phyloP scores from a whole-genome alignment of 2,888 invertebrate genomes.

The Dryobota labecula region DNA sequence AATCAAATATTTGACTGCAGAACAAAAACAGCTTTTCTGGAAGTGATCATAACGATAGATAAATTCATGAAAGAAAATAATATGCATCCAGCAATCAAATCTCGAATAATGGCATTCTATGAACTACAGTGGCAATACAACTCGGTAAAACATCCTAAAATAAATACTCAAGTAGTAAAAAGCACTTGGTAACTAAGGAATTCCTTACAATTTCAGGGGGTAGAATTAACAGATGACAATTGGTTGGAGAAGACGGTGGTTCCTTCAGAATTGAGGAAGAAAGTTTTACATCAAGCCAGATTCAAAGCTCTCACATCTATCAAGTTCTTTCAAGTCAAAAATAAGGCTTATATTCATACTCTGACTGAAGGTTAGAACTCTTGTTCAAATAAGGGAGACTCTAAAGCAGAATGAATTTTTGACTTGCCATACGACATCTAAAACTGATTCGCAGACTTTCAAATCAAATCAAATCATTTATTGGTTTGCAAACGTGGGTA shows the following conservation, averaged over 20 bases:
- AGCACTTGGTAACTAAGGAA: background rate
- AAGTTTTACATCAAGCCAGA: conserved; percentile 87
- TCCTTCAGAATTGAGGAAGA: conserved; percentile 84
- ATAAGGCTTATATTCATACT: conserved; percentile 87
- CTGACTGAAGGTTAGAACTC: conserved; percentile 83
- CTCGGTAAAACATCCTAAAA: conserved; percentile 75
- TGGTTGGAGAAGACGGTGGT: conserved; percentile 86
- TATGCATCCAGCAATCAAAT: conserved; percentile 85
- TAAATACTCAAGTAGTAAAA: background rate
- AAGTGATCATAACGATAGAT: conserved; percentile 86
- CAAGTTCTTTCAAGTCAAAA: conserved; percentile 87
- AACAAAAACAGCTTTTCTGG: conserved; percentile 87
- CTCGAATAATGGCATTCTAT: conserved; percentile 87
- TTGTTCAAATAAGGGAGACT: background rate
- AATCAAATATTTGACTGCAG: conserved; percentile 64
- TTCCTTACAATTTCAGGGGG: conserved; percentile 75
- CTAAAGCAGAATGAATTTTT: background rate
- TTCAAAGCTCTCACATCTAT: conserved; percentile 86
- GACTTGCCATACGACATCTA: background rate
- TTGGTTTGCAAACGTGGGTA: too few relatives aligned
- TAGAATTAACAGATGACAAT: conserved; percentile 85
- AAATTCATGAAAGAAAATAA: conserved; percentile 88
- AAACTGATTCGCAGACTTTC: conserved; percentile 11
- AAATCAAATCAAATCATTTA: too few relatives aligned
- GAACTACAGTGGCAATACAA: conserved; percentile 90